Evolutionary conservation across 2,113 vertebrate genomes (phyloP), one percentile per base, ranked within the genome.

Genomic region (Clinocottus analis): DNA sequence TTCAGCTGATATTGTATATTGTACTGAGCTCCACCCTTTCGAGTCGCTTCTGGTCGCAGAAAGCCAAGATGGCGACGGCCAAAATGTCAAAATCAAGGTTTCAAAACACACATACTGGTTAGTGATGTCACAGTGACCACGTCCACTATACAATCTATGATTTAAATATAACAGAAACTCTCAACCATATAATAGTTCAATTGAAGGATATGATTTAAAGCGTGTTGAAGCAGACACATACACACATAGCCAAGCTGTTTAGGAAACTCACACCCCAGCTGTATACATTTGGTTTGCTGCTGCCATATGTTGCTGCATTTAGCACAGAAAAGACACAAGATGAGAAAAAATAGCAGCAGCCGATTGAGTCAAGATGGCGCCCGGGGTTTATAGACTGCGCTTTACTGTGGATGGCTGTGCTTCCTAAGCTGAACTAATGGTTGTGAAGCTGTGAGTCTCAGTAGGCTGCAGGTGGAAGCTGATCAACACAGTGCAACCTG

Each of bases 351-450:
- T 75, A 62, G 47, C 51, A 73, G 72, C 64, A 75, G 77, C 61
- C 60, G 45, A 58, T 58, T 76, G 29, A 91, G 66, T 75, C 80
- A 86, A 85, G 85, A 90, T 83, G 83, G 75, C 47, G 35, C 51
- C 62, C 2, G 8, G 60, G 61, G 67, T 85, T 85, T 81, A 77
- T 58, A 83, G 61, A 78, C 55, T 27, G n/a, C 39, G 33, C 29
- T 80, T 63, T 31, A 59, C 74, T 78, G 80, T 56, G 72, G 55
- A 73, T 79, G 77, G 68, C 79, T 77, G 75, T 67, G 80, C 82
- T 71, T 79, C 79, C 77, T 53, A 85, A 89, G 88, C 87, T 85
- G 83, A 90, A 89, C 89, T 92, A 90, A 92, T 85, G 78, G 81
- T 55, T 80, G 84, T 84, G 78, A 85, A 69, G 82, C 91, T 89